phyloP scores from a whole-genome alignment of 2,888 invertebrate species.

The Leptinotarsa rubiginosa region DNA sequence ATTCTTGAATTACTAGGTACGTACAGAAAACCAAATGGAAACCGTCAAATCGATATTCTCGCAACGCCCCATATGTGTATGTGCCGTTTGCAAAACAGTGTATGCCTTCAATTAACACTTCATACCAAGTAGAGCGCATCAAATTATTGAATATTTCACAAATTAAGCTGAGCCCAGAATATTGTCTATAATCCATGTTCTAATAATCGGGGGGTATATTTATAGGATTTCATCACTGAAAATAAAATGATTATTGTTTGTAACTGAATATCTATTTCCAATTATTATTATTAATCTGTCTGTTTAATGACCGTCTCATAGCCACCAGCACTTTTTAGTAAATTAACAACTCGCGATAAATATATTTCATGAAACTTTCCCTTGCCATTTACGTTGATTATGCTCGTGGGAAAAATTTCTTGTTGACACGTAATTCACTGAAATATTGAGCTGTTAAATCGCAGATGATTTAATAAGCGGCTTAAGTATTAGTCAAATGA shows the following conservation, averaged over 20 bases:
- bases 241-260: neutral
- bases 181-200: neutral
- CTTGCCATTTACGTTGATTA: neutral
- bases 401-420: slow-evolving; percentile 3
- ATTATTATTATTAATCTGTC: neutral
- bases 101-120: neutral
- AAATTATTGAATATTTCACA: neutral
- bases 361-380: neutral
- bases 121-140: neutral
- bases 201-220: neutral
- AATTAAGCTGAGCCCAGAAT: neutral
- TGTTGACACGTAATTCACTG: neutral
- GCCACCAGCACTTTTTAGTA: neutral
- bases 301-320: slow-evolving; percentile 5
- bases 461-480: neutral
- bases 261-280: neutral
- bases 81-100: neutral
- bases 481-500: neutral
- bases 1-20: too few species aligned
- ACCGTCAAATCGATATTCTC: neutral
- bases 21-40: too few species aligned
- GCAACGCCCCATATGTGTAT: neutral
- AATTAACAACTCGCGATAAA: neutral
- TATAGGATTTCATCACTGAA: neutral
- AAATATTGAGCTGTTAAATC: neutral